phyloP scores from a whole-genome alignment of 1,140 invertebrate species.

The Pararge aegeria region DNA sequence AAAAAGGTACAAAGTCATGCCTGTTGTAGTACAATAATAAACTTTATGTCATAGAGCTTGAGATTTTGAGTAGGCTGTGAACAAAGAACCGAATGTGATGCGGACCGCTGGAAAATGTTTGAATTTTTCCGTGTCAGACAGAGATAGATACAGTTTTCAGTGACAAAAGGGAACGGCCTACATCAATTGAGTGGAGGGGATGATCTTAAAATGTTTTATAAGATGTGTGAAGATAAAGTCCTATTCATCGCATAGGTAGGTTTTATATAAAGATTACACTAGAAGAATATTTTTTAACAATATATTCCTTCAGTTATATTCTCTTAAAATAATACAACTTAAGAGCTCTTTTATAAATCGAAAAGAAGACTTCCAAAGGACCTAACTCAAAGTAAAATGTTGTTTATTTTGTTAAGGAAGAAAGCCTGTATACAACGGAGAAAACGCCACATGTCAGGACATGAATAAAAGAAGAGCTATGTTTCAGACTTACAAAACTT shows the following conservation, averaged over 20 bases:
- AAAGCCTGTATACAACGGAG: slow-evolving; percentile 70
- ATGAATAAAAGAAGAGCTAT: slow-evolving; percentile 77
- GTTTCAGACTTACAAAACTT: slow-evolving; percentile 74
- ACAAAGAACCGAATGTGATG: slow-evolving; percentile 44
- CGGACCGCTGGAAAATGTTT: slow-evolving; percentile 50
- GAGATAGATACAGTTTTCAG: slow-evolving; percentile 68
- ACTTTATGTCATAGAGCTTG: slow-evolving; percentile 10
- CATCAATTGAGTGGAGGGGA: slow-evolving; percentile 60
- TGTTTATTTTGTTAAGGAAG: slow-evolving; percentile 76
- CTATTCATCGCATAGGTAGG: slow-evolving; percentile 10
- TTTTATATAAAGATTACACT: slow-evolving; percentile 5
- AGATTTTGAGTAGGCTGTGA: not conserved
- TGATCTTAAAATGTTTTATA: slow-evolving; percentile 70
- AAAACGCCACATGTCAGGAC: slow-evolving; percentile 70
- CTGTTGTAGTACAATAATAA: slow-evolving; percentile 24
- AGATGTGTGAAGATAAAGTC: slow-evolving; percentile 40
- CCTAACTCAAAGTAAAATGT: slow-evolving; percentile 69
- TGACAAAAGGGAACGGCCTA: slow-evolving; percentile 73
- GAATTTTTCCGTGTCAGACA: slow-evolving; percentile 68
- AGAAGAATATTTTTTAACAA: not conserved
- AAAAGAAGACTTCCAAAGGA: slow-evolving; percentile 66
- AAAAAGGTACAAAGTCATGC: slow-evolving; percentile 20
- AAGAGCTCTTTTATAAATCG: slow-evolving; percentile 65
- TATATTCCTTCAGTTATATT: too few species aligned
- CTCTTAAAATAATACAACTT: slow-evolving; percentile 40